phyloP scores from a whole-genome alignment of 2,888 invertebrate species.

The Theretra japonica region DNA sequence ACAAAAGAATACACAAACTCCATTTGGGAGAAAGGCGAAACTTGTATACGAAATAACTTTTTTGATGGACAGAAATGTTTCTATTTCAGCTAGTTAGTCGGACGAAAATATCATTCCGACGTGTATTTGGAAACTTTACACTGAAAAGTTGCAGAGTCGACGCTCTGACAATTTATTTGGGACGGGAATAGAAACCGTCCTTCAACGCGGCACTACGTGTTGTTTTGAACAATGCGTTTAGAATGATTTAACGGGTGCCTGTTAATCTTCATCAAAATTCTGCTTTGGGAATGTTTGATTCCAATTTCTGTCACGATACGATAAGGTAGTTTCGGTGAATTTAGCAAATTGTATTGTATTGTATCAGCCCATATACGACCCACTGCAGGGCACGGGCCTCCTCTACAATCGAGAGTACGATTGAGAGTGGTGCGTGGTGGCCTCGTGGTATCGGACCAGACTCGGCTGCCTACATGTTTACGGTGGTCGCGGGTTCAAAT shows the following conservation, averaged over 20 bases:
- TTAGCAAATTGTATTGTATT: too few relatives aligned
- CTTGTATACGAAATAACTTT: slow-evolving; percentile 59
- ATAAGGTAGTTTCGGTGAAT: too few relatives aligned
- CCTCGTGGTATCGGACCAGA: too few relatives aligned
- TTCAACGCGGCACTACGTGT: slow-evolving; percentile 41
- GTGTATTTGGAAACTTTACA: slow-evolving; percentile 69
- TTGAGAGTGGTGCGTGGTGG: too few relatives aligned
- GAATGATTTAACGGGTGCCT: slow-evolving; percentile 66
- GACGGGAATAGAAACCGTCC: slow-evolving; percentile 60
- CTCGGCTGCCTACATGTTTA: too few relatives aligned
- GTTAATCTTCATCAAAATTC: slow-evolving; percentile 74
- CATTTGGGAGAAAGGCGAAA: slow-evolving; percentile 36
- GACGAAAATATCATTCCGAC: slow-evolving; percentile 70
- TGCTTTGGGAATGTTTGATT: slow-evolving; percentile 40
- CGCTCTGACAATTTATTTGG: slow-evolving; percentile 63
- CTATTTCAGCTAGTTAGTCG: slow-evolving; percentile 65
- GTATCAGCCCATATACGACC: too few relatives aligned
- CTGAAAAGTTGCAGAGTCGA: slow-evolving; percentile 72
- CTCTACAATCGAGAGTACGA: too few relatives aligned
- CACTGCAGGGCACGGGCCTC: too few relatives aligned
- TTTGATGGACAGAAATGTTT: slow-evolving; percentile 74
- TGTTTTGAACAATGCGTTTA: slow-evolving; percentile 61
- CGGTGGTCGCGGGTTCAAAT: too few relatives aligned
- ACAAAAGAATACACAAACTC: slow-evolving; percentile 39
- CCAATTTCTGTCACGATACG: background rate